Evolutionary conservation across 2,888 invertebrate species (phyloP), one percentile per base, ranked within the genome.

Genomic region (Drosophila dives): DNA sequence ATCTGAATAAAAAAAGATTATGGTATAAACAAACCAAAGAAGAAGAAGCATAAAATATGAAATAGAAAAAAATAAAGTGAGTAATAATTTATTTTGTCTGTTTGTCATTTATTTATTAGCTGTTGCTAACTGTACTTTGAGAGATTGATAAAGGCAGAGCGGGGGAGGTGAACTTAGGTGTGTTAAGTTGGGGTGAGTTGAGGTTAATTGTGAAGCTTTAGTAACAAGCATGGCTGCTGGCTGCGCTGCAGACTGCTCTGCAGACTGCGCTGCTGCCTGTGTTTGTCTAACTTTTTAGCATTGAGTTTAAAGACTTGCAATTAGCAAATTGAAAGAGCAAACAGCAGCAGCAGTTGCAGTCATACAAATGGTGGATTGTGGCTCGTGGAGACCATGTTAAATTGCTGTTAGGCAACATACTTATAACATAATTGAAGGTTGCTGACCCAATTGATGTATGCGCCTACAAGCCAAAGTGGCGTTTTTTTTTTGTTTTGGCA

Each of bases 61-160:
- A 20, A 53, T 63, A 17, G 8, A 38, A 68, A 68, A 66, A 68
- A 83, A 76, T 62, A 85, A 81, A 38, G 58, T 80, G 64, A 78
- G 67, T 68, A 69, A 76, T 76, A 38, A 38, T 15, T 55, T 26
- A 55, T 38, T 36, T 26, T 38, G 11, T 42, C 64, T 66, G 53
- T 26, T 38, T 33, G 48, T 60, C 54, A 60, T 48, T 58, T 36
- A 48, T 38, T 67, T 51, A 48, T 38, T 60, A 61, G 72, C 48
- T 75, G 72, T 78, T 67, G 64, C 65, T 67, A 86, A 86, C 89
- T 87, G 89, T 85, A 87, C 76, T 67, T 63, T 62, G 48, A 40
- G 23, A 15, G 20, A 15, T 0, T 15, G 2, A 8, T n/a, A 10
- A 15, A n/a, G 8, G 20, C 2, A 11, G 2, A 8, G 7, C 15